These are phyloP conservation scores for Cremastinae sp. DNA, from an alignment of 2,888 invertebrate species.

Conservation along the genomic window DNA sequence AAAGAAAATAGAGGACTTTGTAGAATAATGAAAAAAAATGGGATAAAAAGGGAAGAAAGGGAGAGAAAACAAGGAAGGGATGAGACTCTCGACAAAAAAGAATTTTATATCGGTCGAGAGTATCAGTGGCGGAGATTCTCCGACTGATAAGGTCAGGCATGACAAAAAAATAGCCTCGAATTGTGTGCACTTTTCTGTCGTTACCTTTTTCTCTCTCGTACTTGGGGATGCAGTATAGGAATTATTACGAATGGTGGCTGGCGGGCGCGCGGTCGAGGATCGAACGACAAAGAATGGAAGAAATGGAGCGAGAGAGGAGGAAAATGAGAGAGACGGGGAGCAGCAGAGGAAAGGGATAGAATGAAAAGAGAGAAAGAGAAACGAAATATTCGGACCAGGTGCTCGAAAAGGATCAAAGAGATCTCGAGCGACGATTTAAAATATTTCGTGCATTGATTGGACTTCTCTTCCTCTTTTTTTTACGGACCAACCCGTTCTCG, in stretches of 20 bases:
- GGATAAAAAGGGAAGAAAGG: slow-evolving; percentile 21
- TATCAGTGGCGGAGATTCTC: slow-evolving; percentile 56
- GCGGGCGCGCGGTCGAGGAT: slow-evolving; percentile 35
- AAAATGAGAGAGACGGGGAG: slow-evolving; percentile 2
- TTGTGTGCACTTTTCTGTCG: slow-evolving; percentile 29
- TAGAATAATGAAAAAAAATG: slow-evolving; percentile 7
- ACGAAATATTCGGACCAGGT: slow-evolving; percentile 51
- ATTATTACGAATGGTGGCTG: slow-evolving; percentile 55
- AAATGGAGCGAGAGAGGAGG: slow-evolving; percentile 1
- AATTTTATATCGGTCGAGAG: slow-evolving; percentile 57
- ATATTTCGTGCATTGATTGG: slow-evolving; percentile 55
- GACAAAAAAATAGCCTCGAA: slow-evolving; percentile 36
- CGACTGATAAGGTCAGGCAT: slow-evolving; percentile 42
- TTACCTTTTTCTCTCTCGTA: slow-evolving; percentile 30
- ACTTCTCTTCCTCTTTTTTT: slow-evolving; percentile 2
- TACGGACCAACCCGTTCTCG: slow-evolving; percentile 42
- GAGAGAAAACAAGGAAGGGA: slow-evolving; percentile 47
- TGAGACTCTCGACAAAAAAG: slow-evolving; percentile 46
- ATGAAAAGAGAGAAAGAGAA: slow-evolving; percentile 28
- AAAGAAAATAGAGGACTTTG: neutral
- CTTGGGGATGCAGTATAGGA: slow-evolving; percentile 55
- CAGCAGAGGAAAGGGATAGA: slow-evolving; percentile 10
- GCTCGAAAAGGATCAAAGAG: slow-evolving; percentile 64
- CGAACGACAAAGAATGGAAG: slow-evolving; percentile 9
- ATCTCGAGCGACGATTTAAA: slow-evolving; percentile 57